phyloP scores from a whole-genome alignment of 2,888 invertebrate species.

The Ceramica pisi region DNA sequence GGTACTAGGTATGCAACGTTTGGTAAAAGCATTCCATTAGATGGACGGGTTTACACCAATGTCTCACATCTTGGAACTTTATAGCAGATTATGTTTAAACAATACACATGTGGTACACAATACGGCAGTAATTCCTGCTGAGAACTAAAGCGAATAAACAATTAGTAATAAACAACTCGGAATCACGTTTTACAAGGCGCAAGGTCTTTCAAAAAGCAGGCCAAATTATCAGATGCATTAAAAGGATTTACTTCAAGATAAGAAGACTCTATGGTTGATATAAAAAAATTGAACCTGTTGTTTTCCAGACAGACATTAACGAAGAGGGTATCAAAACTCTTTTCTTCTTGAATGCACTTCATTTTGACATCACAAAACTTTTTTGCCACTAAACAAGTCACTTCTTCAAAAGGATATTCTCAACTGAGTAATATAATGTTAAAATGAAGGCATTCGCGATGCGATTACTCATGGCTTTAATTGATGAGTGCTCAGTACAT shows the following conservation, averaged over 20 bases:
- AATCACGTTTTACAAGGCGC: slow-evolving; percentile 5
- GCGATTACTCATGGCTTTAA: slow-evolving; percentile 62
- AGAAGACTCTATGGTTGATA: not conserved
- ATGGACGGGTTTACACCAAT: not conserved
- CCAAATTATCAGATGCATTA: slow-evolving; percentile 24
- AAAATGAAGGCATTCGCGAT: slow-evolving; percentile 28
- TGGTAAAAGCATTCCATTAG: slow-evolving; percentile 1
- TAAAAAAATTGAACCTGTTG: slow-evolving; percentile 51
- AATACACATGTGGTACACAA: slow-evolving; percentile 11
- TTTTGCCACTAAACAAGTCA: slow-evolving; percentile 10
- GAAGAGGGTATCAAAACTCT: slow-evolving; percentile 34
- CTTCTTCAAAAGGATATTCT: slow-evolving; percentile 3
- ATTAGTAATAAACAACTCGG: slow-evolving; percentile 17
- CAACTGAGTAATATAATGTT: slow-evolving; percentile 51
- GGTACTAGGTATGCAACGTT: not conserved
- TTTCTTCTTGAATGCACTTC: slow-evolving; percentile 52
- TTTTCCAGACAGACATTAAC: slow-evolving; percentile 57
- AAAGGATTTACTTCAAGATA: slow-evolving; percentile 30
- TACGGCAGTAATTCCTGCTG: not conserved
- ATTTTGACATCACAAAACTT: slow-evolving; percentile 37
- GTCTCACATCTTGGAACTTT: not conserved
- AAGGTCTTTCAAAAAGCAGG: slow-evolving; percentile 2
- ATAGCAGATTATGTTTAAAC: slow-evolving; percentile 13
- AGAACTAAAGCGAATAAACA: not conserved
- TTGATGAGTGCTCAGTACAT: slow-evolving; percentile 55